Base-by-base conservation (phyloP, 2,888 invertebrate species). In the Sinelater perroti region DNA sequence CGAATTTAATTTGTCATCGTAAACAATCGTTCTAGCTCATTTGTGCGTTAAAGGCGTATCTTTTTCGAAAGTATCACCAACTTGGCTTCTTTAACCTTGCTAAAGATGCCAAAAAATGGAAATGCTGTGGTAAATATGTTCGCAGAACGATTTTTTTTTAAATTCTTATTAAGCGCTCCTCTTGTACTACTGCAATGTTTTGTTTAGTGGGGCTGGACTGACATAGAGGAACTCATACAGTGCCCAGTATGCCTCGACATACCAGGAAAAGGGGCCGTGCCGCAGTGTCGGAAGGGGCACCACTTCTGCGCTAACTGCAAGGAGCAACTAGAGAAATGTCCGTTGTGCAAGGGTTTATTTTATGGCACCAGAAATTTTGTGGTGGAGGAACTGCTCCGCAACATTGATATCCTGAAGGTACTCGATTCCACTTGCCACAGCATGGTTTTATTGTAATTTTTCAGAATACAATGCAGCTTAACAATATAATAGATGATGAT, bases 201-300 rank as follows among this genome's bases (percentile, higher is more conserved):
- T n/a, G n/a, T n/a, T 33, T 13, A 62, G 54, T 62, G 60, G 60
- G 62, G 62, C 11, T 62, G 62, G 62, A 30, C 46, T 2, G 53
- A 62, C 8, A 74, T 85, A 46, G 84, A 83, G 66, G 83, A 84
- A 52, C 66, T 84, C 44, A 70, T 85, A 2, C 81, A 83, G 71
- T 85, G 85, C 69, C 83, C 83, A 14, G 80, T 85, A n/a, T 85
- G 85, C 70, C 81, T 82, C 66, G 82, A 83, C 63, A 45, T 53
- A 24, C 78, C 80, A 50, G 80, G 82, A 7, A 61, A 75, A 1
- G 79, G 78, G 1, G 79, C 79, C 58, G 81, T 84, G 56, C 78
- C 80, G 59, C 82, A 83, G 67, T 85, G 85, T 66, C 74, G 78
- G 64, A 80, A 81, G 60, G 85, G 85, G 0, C 85, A 85, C 66